Conservation (phyloP, 2,113 vertebrate species). For the Crotalus viridis region DNA sequence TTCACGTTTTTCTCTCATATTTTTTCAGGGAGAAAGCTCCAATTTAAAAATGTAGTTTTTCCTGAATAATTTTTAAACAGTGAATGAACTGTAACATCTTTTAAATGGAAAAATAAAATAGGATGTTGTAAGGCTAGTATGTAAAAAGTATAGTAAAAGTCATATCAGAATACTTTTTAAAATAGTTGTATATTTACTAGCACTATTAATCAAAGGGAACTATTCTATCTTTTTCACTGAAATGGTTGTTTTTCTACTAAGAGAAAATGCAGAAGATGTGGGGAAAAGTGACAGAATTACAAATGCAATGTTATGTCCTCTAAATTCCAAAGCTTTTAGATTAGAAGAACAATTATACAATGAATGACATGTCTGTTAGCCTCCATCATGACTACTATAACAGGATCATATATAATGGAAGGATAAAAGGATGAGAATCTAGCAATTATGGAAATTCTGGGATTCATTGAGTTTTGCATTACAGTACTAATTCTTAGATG, state of each 20-base stretch:
- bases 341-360: not conserved
- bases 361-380: not conserved
- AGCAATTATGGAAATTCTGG: slow-evolving; percentile 8
- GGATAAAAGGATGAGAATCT: not conserved
- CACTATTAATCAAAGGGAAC: not conserved
- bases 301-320: not conserved
- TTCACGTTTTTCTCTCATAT: not conserved
- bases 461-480: not conserved
- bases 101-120: not conserved
- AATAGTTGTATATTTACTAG: not conserved
- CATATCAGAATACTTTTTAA: not conserved
- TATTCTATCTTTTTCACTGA: not conserved
- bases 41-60: not conserved
- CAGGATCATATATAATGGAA: not conserved
- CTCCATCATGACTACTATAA: not conserved
- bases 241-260: not conserved
- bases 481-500: not conserved
- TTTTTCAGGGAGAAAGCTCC: not conserved
- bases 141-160: not conserved
- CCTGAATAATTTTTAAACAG: not conserved
- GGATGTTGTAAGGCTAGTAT: not conserved
- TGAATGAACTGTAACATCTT: not conserved
- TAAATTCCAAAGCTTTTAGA: not conserved
- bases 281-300: not conserved
- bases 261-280: not conserved